Percentiles rank a stretch among this genome's conserved stretches.
These are phyloP conservation scores for Meleagris gallopavo DNA, from an alignment of 2,113 vertebrate species.

Conservation along the genomic window DNA sequence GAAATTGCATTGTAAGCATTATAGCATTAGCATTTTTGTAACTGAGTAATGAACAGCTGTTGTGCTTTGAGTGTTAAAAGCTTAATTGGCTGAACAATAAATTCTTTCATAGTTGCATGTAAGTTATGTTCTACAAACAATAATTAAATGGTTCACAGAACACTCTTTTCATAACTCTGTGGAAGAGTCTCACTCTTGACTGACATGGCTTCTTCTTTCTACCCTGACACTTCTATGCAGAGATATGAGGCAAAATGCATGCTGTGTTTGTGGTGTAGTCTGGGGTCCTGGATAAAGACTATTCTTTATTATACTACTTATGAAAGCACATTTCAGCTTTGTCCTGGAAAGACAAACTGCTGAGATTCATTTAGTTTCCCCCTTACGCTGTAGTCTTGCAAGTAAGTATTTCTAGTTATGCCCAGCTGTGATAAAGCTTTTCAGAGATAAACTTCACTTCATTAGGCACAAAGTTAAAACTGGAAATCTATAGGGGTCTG, in stretches of 20 bases:
- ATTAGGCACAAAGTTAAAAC: slow-evolving; percentile 67
- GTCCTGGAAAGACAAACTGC: slow-evolving; percentile 54
- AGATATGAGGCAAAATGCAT: background rate
- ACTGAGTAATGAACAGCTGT: background rate
- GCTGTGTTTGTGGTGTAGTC: background rate
- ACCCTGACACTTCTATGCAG: background rate
- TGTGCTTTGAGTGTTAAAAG: background rate
- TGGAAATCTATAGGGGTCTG: slow-evolving; percentile 44
- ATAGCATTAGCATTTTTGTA: background rate
- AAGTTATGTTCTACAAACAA: background rate
- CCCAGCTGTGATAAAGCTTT: slow-evolving; percentile 71
- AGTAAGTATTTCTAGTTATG: slow-evolving; percentile 66
- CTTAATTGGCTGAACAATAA: background rate
- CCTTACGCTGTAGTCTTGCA: slow-evolving; percentile 45
- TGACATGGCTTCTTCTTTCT: background rate
- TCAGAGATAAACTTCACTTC: slow-evolving; percentile 73
- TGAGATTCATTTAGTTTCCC: slow-evolving; percentile 66
- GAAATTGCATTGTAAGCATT: background rate
- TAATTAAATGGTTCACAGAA: background rate
- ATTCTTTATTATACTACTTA: slow-evolving; percentile 9
- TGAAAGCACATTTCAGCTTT: slow-evolving; percentile 56
- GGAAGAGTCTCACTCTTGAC: background rate
- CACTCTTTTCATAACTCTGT: background rate
- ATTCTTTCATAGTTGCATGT: background rate
- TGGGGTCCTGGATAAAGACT: slow-evolving; percentile 12